phyloP scores from a whole-genome alignment of 2,113 vertebrate genomes.

The Oryzias melastigma region DNA sequence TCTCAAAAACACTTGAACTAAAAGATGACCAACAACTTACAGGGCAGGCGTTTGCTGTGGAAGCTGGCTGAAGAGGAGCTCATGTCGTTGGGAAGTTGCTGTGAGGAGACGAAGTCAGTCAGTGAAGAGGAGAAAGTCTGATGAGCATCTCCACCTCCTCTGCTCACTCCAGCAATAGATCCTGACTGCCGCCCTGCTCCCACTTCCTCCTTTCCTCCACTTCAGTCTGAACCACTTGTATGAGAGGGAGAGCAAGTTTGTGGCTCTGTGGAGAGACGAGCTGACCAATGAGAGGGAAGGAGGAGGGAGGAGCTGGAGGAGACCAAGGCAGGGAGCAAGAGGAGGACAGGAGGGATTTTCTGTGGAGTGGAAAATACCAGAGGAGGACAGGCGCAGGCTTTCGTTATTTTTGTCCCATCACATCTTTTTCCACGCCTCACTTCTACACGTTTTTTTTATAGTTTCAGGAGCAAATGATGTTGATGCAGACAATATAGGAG shows the following conservation, averaged over 20 bases:
- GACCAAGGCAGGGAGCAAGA: slow-evolving; percentile 30
- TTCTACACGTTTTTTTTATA: too few species aligned
- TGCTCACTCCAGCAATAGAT: slow-evolving; percentile 14
- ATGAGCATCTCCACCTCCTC: slow-evolving; percentile 52
- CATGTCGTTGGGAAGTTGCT: slow-evolving; percentile 58
- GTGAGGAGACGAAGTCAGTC: slow-evolving; percentile 2
- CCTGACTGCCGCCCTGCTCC: slow-evolving; percentile 3
- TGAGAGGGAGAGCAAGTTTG: slow-evolving; percentile 55
- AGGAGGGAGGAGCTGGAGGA: slow-evolving; percentile 58
- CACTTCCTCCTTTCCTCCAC: slow-evolving; percentile 10
- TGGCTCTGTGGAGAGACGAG: slow-evolving; percentile 58
- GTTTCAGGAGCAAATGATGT: too few species aligned
- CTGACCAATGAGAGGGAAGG: slow-evolving; percentile 57
- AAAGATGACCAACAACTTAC: slow-evolving; percentile 60
- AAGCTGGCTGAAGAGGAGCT: slow-evolving; percentile 71
- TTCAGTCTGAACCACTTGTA: slow-evolving; percentile 41
- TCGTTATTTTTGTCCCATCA: slow-evolving; percentile 55
- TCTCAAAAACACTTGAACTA: background rate
- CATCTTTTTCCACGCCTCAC: background rate
- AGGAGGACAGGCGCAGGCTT: slow-evolving; percentile 54
- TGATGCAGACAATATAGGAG: too few species aligned
- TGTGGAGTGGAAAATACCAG: slow-evolving; percentile 62
- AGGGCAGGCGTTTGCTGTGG: slow-evolving; percentile 63
- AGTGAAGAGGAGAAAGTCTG: slow-evolving; percentile 20
- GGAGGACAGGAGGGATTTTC: slow-evolving; percentile 57